A percentile compares a stretch with the other conserved stretches of the same genome.
phyloP scores from a whole-genome alignment of 2,888 invertebrate genomes.

The Ormia ochracea region DNA sequence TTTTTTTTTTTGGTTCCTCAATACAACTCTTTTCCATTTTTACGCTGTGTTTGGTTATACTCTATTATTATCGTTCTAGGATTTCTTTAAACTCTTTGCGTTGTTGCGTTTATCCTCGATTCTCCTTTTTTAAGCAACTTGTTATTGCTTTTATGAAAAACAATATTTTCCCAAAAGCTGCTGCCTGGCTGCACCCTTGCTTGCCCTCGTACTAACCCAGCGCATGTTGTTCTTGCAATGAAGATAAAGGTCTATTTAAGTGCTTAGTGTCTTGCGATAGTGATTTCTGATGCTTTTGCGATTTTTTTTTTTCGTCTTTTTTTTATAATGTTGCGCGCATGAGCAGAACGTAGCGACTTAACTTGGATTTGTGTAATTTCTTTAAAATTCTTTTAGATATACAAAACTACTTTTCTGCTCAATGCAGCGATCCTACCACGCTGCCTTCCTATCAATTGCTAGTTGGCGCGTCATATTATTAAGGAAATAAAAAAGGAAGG shows the following conservation, averaged over 20 bases:
- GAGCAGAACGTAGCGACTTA: conserved; percentile 13
- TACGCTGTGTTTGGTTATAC: conserved; percentile 48
- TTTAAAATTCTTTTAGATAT: conserved; percentile 30
- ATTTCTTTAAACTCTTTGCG: conserved; percentile 52
- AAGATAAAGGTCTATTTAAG: conserved; percentile 61
- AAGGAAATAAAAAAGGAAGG: conserved; percentile 51
- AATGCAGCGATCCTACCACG: neutral
- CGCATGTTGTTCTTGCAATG: conserved; percentile 10
- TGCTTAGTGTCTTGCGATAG: conserved; percentile 55
- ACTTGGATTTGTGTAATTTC: conserved; percentile 36
- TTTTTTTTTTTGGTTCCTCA: neutral
- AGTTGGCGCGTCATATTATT: conserved; percentile 39
- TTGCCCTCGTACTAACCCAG: neutral
- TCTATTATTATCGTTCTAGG: conserved; percentile 58
- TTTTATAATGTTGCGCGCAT: conserved; percentile 37
- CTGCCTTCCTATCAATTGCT: conserved; percentile 43
- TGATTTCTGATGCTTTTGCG: conserved; percentile 49
- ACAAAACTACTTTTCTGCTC: neutral
- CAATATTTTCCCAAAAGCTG: conserved; percentile 60
- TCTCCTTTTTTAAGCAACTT: conserved; percentile 19
- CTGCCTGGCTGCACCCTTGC: conserved; percentile 52
- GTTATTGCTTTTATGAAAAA: conserved; percentile 46
- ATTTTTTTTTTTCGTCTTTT: conserved; percentile 18
- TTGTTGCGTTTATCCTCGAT: neutral
- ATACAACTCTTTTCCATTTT: conserved; percentile 44